Conservation (phyloP, 2,888 invertebrate genomes). For the Malthinus seriepunctatus region DNA sequence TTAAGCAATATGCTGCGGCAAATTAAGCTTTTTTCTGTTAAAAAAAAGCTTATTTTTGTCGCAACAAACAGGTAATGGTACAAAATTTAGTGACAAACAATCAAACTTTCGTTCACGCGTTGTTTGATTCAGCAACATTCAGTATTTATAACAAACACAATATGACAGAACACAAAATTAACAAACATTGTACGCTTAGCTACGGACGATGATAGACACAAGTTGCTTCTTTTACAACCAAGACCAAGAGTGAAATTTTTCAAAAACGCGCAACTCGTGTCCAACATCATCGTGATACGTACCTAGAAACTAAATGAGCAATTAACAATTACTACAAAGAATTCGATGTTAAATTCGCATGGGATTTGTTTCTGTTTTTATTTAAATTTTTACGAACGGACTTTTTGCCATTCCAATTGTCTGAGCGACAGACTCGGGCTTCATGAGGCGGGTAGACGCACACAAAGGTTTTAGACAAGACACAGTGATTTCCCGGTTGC, state of each 20-base stretch:
- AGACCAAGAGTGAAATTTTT: no score
- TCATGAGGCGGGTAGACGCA: constrained; percentile 71
- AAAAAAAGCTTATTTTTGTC: constrained; percentile 21
- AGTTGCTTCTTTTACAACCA: constrained; percentile 50
- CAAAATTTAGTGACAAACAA: constrained; percentile 30
- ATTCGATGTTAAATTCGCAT: constrained; percentile 26
- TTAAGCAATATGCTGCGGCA: constrained; percentile 40
- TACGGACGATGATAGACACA: constrained; percentile 59
- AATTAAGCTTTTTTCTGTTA: constrained; percentile 7
- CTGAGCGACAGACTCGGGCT: constrained; percentile 55
- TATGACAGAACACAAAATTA: constrained; percentile 46
- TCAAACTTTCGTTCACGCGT: constrained; percentile 36
- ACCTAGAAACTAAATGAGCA: constrained; percentile 49
- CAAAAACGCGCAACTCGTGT: constrained; percentile 50
- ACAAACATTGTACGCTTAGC: constrained; percentile 50
- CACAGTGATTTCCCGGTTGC: constrained; percentile 65
- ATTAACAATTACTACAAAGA: constrained; percentile 31
- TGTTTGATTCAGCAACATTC: constrained; percentile 23
- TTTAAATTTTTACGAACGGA: constrained; percentile 17
- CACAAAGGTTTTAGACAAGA: constrained; percentile 91
- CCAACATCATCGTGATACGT: constrained; percentile 55
- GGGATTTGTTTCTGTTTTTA: background rate
- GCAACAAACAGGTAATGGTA: constrained; percentile 30
- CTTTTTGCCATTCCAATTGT: constrained; percentile 29
- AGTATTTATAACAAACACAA: constrained; percentile 49